These are phyloP conservation scores for Drosophila ironensis DNA, from an alignment of 1,140 invertebrate species.

Conservation along the genomic window DNA sequence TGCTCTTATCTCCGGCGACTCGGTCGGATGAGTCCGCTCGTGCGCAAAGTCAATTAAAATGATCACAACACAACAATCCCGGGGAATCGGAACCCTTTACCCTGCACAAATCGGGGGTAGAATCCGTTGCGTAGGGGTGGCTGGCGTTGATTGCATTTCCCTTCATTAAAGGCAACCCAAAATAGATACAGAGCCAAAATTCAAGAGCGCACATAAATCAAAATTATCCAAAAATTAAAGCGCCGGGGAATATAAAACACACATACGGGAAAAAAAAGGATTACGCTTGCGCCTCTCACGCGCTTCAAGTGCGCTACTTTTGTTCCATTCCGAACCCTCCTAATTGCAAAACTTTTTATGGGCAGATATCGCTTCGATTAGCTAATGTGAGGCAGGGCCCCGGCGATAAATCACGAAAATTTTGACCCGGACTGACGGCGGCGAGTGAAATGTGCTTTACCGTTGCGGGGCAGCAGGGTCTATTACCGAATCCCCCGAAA, in stretches of 20 bases:
- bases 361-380: conserved; percentile 55
- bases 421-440: too few species aligned
- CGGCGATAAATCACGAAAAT: conserved; percentile 63
- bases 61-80: conserved; percentile 75
- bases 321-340: neutral
- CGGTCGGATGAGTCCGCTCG: conserved; percentile 64
- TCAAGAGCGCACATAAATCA: conserved; percentile 60
- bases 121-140: conserved; percentile 41
- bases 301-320: conserved; percentile 41
- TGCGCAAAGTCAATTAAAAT: conserved; percentile 81
- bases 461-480: conserved; percentile 30
- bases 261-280: conserved; percentile 29
- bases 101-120: conserved; percentile 23
- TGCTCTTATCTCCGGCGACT: conserved; percentile 42
- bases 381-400: conserved; percentile 49
- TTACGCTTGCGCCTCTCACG: conserved; percentile 33
- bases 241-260: conserved; percentile 2
- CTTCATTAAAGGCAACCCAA: conserved; percentile 70
- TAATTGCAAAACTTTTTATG: conserved; percentile 39
- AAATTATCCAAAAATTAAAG: conserved; percentile 52
- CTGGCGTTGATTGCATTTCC: conserved; percentile 72
- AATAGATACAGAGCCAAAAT: conserved; percentile 45
- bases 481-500: conserved; percentile 61
- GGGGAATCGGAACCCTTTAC: conserved; percentile 43
- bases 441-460: conserved; percentile 44